Evolutionary conservation across 2,888 invertebrate genomes (phyloP).

Genomic region (Rutpela maculata): DNA sequence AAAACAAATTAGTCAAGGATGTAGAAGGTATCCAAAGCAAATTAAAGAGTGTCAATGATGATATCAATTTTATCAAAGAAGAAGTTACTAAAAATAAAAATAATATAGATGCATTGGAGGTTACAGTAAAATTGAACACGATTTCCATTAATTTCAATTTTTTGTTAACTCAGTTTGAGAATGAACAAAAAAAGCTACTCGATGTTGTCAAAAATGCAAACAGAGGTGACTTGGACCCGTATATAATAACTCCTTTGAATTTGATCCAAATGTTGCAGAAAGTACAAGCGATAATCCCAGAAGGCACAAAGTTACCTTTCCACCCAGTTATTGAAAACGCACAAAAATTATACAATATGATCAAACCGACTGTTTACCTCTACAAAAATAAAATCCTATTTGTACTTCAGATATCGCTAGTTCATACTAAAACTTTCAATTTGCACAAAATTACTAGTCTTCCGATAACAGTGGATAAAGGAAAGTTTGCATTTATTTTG

Average conservation of each 20-base stretch:
- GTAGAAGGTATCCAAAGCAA: conserved; percentile 34
- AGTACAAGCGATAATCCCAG: conserved; percentile 27
- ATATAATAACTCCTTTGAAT: conserved; percentile 42
- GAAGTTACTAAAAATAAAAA: conserved; percentile 10
- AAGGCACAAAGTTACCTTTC: conserved; percentile 39
- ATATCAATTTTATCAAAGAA: conserved; percentile 11
- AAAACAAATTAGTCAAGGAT: conserved; percentile 35
- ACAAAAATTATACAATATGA: conserved; percentile 33
- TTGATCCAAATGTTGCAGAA: conserved; percentile 39
- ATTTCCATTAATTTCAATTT: conserved; percentile 34
- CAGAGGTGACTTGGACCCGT: conserved; percentile 38
- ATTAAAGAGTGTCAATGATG: conserved; percentile 29
- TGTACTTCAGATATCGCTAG: conserved; percentile 37
- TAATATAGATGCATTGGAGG: conserved; percentile 2
- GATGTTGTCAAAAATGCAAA: conserved; percentile 42
- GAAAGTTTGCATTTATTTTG: conserved; percentile 37
- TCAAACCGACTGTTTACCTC: conserved; percentile 37
- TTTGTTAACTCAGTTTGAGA: conserved; percentile 37
- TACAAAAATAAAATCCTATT: conserved; percentile 41
- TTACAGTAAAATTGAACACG: conserved; percentile 25
- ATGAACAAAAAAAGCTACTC: conserved; percentile 35
- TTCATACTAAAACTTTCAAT: conserved; percentile 30
- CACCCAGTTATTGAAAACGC: conserved; percentile 43
- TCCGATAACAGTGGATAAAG: conserved; percentile 12
- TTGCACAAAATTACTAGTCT: conserved; percentile 42